Base-by-base conservation (phyloP, 1,140 invertebrate species). In the Pogonomyrmex barbatus region DNA sequence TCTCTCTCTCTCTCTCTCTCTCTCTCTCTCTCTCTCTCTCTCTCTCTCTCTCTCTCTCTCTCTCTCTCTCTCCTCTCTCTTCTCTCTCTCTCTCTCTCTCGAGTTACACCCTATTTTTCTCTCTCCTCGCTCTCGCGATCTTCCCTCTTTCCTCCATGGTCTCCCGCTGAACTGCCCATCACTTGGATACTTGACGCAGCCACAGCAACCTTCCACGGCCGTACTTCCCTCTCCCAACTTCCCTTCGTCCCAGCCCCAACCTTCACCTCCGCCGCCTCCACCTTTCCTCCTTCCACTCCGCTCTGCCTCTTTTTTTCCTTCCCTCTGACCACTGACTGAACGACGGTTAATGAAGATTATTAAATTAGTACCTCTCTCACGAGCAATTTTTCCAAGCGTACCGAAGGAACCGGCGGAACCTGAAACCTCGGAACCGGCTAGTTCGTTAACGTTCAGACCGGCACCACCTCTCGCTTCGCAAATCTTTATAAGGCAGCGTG, bases 321-420 rank as follows among this genome's bases (percentile, higher is more conserved):
- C 58, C 14, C 47, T 58, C 4, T 50, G 36, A 47, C 47, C 24
- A n/a, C 68, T 47, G 39, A 8, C 36, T 36, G 50, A 68, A 88
- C 85, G 79, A 52, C 63, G 82, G 89, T 92, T 93, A 92, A 92
- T 92, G 91, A 92, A 92, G 91, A 93, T 93, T 93, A 93, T 94
- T 93, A 93, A 93, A 94, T 93, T 93, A 93, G 91, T 93, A 91
- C 91, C 91, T 92, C 86, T 91, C 86, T 91, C 91, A 89, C 77
- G 76, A 39, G 39, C 62, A 30, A 87, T 86, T 88, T 92, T 93
- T 90, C 52, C 83, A 50, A 85, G 79, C 87, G 47, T 75, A 68
- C 58, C 86, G 8, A 56, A 78, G 67, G 39, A 39, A 47, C 54
- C 17, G 47, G 56, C 62, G 17, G 54, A 77, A 68, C 67, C 78